Evolutionary conservation across 2,888 invertebrate species (phyloP).

Genomic region (Tiliacea citrago): DNA sequence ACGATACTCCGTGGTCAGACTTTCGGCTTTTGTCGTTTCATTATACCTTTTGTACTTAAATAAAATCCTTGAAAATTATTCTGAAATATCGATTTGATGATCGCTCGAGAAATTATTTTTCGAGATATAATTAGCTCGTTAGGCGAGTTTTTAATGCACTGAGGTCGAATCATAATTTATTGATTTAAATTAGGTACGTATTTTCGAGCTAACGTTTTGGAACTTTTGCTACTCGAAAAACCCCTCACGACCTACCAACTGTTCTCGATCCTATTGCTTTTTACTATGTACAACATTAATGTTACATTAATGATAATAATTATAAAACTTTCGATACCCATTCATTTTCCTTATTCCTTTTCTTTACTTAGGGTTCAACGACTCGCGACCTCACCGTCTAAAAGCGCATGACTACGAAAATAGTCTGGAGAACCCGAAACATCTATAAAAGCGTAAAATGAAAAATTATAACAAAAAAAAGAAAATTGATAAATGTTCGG

Average conservation of each 20-base stretch:
- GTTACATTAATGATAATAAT: neutral
- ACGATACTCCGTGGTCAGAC: too few relatives aligned
- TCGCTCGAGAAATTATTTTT: neutral
- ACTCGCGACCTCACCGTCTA: neutral
- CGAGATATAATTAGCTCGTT: neutral
- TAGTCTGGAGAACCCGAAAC: neutral
- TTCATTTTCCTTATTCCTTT: neutral
- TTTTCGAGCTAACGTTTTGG: neutral
- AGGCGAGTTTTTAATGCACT: neutral
- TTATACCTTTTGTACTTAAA: neutral
- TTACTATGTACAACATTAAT: neutral
- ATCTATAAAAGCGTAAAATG: neutral
- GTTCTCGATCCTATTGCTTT: neutral
- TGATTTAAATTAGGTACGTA: neutral
- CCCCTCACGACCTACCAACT: too few relatives aligned
- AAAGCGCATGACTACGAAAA: neutral
- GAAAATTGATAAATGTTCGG: neutral
- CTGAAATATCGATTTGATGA: too few relatives aligned
- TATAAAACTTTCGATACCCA: neutral
- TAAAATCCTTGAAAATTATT: neutral
- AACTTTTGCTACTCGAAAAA: neutral
- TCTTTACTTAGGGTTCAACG: neutral
- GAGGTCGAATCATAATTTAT: neutral
- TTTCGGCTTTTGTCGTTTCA: too few relatives aligned
- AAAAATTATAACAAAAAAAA: neutral